Evolutionary conservation across 2,888 invertebrate species (phyloP).

Genomic region (Homarus gammarus): DNA sequence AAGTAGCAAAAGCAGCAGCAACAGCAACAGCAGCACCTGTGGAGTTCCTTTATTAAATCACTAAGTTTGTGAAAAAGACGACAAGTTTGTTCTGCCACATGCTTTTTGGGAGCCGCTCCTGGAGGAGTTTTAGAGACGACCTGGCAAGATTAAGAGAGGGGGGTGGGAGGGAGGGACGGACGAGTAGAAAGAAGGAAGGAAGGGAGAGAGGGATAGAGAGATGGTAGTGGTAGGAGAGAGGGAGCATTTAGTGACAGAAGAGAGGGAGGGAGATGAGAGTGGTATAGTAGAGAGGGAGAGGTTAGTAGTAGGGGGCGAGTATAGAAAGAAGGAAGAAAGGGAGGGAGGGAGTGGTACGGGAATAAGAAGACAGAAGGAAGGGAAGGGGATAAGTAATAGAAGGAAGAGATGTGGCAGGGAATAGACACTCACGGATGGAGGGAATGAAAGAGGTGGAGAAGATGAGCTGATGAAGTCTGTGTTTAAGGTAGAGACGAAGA

Average conservation of each 20-base stretch:
- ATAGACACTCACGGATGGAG: no score
- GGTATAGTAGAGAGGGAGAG: background rate
- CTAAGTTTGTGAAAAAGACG: slow-evolving; percentile 28
- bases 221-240: background rate
- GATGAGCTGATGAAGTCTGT: background rate
- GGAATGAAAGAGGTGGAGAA: background rate
- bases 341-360: no score
- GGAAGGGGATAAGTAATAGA: background rate
- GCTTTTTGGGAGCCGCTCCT: background rate
- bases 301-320: no score
- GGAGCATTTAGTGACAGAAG: background rate
- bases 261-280: background rate
- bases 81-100: slow-evolving; percentile 8
- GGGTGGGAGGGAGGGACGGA: background rate
- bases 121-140: slow-evolving; percentile 6
- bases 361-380: no score
- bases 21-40: background rate
- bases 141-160: background rate
- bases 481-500: background rate
- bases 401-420: background rate
- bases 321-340: no score
- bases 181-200: background rate
- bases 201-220: background rate
- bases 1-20: background rate
- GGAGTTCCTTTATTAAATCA: slow-evolving; percentile 36